A percentile compares a stretch with the other conserved stretches of the same genome.
Conservation (phyloP, 92 coral and sea anemone genomes). For the Parazoanthus atlanticus region DNA sequence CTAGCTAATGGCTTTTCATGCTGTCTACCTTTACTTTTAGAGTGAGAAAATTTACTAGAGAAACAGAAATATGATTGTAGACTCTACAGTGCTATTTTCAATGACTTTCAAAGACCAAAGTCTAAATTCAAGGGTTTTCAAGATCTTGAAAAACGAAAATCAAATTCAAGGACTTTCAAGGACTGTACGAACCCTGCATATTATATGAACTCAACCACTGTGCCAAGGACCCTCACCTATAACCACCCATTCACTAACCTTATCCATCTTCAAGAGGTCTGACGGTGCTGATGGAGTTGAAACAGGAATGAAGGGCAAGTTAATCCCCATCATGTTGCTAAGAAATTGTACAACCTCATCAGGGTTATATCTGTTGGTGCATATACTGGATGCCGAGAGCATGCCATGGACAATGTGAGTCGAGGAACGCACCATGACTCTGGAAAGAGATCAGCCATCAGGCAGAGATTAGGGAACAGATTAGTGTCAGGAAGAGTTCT, state of each 20-base stretch:
- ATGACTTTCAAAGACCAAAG: no score
- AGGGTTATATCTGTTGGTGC: conserved; percentile 62
- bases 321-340: conserved; percentile 62
- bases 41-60: no score
- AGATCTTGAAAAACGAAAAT: no score
- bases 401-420: conserved; percentile 79
- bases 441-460: conserved; percentile 26
- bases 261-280: conserved; percentile 87
- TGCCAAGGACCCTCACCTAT: no score
- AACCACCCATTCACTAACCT: conserved; percentile 50
- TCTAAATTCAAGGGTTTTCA: no score
- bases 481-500: neutral
- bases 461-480: neutral
- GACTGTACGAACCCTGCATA: no score
- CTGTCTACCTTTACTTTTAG: no score
- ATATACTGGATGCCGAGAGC: conserved; percentile 65
- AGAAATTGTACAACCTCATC: conserved; percentile 77
- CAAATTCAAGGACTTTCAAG: no score
- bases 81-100: no score
- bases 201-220: no score
- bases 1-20: no score
- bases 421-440: conserved; percentile 88
- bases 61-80: no score
- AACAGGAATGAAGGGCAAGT: conserved; percentile 61
- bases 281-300: conserved; percentile 76